Percentiles rank a stretch among this genome's conserved stretches.
phyloP scores from a whole-genome alignment of 2,797 vertebrate species.

The Falco concolor region DNA sequence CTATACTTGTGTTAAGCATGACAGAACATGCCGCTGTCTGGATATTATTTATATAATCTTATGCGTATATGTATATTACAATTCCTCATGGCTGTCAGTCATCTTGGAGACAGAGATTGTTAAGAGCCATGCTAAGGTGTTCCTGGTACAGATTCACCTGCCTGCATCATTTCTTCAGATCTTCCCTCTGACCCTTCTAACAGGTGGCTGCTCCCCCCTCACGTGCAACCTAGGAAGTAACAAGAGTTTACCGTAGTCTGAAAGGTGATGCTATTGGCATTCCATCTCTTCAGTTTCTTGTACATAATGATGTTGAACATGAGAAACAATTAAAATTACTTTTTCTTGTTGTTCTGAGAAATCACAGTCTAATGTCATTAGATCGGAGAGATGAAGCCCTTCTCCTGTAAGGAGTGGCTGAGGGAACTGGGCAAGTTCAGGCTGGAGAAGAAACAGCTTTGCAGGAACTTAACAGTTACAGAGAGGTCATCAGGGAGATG shows the following conservation, averaged over 20 bases:
- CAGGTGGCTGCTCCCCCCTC: background rate
- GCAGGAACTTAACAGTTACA: background rate
- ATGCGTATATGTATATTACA: background rate
- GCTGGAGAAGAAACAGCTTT: background rate
- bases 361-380: background rate
- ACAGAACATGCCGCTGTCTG: background rate
- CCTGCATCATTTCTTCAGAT: background rate
- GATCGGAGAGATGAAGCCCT: background rate
- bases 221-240: background rate
- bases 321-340: background rate
- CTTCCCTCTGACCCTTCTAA: background rate
- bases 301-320: background rate
- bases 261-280: background rate
- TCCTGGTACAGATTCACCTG: background rate
- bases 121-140: background rate
- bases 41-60: background rate
- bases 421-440: background rate
- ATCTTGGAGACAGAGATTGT: background rate
- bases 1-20: background rate
- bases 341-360: background rate
- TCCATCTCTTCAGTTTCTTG: background rate
- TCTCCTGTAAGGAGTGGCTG: background rate
- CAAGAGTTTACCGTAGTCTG: background rate
- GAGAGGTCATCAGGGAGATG: background rate
- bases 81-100: background rate